Evolutionary conservation across 1,140 invertebrate genomes (phyloP).

Genomic region (Sesamia nonagrioides): DNA sequence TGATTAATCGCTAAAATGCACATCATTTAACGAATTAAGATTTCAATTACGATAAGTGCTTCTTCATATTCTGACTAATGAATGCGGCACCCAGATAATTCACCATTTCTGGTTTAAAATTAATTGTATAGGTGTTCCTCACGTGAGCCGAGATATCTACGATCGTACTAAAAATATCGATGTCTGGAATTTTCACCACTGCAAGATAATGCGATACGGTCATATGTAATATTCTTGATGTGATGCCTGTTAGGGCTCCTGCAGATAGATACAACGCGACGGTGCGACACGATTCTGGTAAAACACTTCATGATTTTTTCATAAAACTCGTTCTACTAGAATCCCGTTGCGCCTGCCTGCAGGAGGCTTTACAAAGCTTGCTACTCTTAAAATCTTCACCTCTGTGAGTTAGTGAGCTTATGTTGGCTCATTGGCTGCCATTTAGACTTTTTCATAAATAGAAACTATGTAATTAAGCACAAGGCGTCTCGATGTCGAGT

Average conservation of each 20-base stretch:
- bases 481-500: conserved; percentile 62
- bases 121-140: conserved; percentile 56
- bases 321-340: too few relatives aligned
- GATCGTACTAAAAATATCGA: conserved; percentile 65
- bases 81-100: conserved; percentile 52
- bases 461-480: conserved; percentile 65
- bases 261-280: conserved; percentile 61
- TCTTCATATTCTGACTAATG: conserved; percentile 54
- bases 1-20: conserved; percentile 45
- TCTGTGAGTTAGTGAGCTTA: conserved; percentile 57
- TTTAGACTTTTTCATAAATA: conserved; percentile 55
- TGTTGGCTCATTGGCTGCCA: conserved; percentile 53
- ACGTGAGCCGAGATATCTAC: conserved; percentile 55
- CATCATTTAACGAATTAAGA: conserved; percentile 47
- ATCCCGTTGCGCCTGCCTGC: too few relatives aligned
- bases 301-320: too few relatives aligned
- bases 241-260: conserved; percentile 60
- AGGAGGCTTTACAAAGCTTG: too few relatives aligned
- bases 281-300: too few relatives aligned
- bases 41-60: conserved; percentile 58
- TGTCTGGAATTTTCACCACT: conserved; percentile 60
- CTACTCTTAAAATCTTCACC: conserved; percentile 52
- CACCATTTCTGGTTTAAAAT: conserved; percentile 49
- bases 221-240: conserved; percentile 53
- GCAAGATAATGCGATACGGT: conserved; percentile 60